Conservation (phyloP, 1,140 invertebrate genomes). For the Bombus confusus region DNA sequence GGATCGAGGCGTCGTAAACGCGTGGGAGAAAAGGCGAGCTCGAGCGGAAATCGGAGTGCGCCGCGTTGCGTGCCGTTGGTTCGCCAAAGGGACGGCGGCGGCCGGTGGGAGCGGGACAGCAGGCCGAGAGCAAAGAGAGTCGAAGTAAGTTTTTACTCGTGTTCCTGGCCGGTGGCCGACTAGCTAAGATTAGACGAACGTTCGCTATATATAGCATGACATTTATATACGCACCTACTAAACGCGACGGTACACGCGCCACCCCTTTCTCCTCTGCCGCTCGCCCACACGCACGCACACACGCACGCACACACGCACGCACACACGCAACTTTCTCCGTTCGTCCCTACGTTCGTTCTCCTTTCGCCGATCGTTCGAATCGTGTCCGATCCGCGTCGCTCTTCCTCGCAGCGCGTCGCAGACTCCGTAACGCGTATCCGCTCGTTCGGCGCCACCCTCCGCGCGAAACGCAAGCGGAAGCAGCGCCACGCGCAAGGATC, state of each 20-base stretch:
- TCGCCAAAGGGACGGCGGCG: background rate
- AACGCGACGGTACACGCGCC: constrained; percentile 47
- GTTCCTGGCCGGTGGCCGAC: constrained; percentile 74
- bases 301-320: background rate
- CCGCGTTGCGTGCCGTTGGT: background rate
- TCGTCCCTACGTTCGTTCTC: background rate
- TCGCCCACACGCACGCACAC: background rate
- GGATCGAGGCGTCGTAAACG: background rate
- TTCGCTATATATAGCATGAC: constrained; percentile 75
- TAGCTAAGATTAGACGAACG: constrained; percentile 75
- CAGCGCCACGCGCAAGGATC: too few relatives aligned
- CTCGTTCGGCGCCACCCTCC: too few relatives aligned
- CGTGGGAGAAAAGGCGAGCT: background rate
- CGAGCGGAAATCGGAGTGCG: background rate
- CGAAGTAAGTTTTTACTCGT: constrained; percentile 57
- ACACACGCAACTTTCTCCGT: background rate
- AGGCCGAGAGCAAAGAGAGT: constrained; percentile 10
- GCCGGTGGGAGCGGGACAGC: background rate
- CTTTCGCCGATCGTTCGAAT: background rate
- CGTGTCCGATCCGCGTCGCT: too few relatives aligned
- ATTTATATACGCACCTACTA: constrained; percentile 69
- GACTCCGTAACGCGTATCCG: too few relatives aligned
- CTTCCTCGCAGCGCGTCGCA: too few relatives aligned
- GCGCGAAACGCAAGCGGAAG: too few relatives aligned
- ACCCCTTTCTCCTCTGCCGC: background rate